Evolutionary conservation across 2,113 vertebrate genomes (phyloP), one percentile per base, ranked within the genome.

Genomic region (Herpetotheres cachinnans): DNA sequence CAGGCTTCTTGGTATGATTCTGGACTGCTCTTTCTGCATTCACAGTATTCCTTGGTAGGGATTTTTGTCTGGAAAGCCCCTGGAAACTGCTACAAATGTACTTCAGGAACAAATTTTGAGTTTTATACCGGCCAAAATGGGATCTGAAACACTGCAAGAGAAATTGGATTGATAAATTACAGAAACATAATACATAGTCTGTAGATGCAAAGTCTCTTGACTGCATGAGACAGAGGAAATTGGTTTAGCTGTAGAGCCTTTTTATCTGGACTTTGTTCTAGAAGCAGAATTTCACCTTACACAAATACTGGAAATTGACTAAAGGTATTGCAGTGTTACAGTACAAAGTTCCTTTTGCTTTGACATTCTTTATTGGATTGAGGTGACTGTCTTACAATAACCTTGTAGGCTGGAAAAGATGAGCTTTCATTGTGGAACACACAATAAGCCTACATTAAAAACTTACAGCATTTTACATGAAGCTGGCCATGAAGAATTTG

Each of bases 291-390:
- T 97, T 97, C 94, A 77, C 77, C 93, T 82, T 95, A 25, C 56
- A 82, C 94, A 96, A 96, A 95, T 94, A 97, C 54, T 94, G 77
- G 27, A 40, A 76, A 66, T 81, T 95, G 89, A 86, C 73, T 92
- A 58, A 95, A 94, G 81, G 42, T 95, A 89, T 86, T 94, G 84
- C 81, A 65, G 61, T 61, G 32, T 82, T 91, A 65, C 61, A 85
- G 97, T 89, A 70, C 96, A 96, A 97, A 96, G 96, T 95, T 95
- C 93, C 56, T 97, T 89, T 92, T 95, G 58, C 66, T 91, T 87
- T 93, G 76, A 54, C 38, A 38, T 70, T 88, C 27, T 84, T 76
- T 92, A 49, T 34, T 58, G 73, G 50, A 50, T 93, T 82, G 77
- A 78, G 71, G 38, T 52, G 62, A 46, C 78, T 83, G 27, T 89